Base-by-base conservation (phyloP, 2,797 vertebrate species). In the Enteromius anoplus region DNA sequence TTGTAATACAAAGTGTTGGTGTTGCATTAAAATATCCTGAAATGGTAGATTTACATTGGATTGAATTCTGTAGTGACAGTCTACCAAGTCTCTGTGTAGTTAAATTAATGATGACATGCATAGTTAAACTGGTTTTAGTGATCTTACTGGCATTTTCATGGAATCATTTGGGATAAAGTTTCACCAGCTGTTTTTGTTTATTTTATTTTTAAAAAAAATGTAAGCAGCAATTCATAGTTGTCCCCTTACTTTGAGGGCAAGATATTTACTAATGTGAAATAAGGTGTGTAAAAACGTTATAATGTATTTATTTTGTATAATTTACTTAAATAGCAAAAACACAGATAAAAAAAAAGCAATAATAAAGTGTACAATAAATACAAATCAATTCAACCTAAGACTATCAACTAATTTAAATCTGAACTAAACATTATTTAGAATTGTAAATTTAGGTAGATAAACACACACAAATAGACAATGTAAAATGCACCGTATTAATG, bases 21-120 rank as follows among this genome's bases (percentile, higher is more conserved):
- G 53, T 34, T 62, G 68, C 37, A 70, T 60, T 72, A n/a, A 64
- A 62, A 72, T 11, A 62, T 64, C 29, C 21, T 64, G 49, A 64
- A 81, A 71, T 10, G 11, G 26, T 60, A 34, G 68, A 71, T 62
- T 77, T 64, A 62, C 9, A 34, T 34, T 15, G 19, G 37, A 49
- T 37, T 51, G 42, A 51, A 37, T 72, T 51, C n/a, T 73, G 53
- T 72, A 34, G 47, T 81, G 68, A 69, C 19, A 51, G 64, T 51
- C 7, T 11, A 34, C 34, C 68, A 21, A 47, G 58, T 10, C 40
- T 64, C 26, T 65, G 26, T 0, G 29, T 34, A 66, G 34, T 78
- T n/a, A 34, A 51, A 66, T 34, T 12, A n/a, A 62, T 34, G 45
- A 64, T 40, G 47, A 68, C 73, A 82, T 85, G 84, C 80, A 82